Evolutionary conservation across 1,140 invertebrate genomes (phyloP), one percentile per base, ranked within the genome.

Genomic region (Pteromalus puparum): DNA sequence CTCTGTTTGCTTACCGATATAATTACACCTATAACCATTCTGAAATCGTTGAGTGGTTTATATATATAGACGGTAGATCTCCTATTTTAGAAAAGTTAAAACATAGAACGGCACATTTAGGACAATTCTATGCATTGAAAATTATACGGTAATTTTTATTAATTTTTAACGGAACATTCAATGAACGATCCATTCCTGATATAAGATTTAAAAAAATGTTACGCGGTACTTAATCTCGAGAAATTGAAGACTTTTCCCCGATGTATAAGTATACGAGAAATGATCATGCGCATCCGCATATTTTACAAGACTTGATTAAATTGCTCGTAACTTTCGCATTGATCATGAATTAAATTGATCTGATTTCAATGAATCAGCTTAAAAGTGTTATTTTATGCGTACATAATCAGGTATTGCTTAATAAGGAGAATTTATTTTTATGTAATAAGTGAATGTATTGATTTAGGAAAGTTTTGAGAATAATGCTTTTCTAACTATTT

Each of bases 171-270:
- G 24, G 30, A 78, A 83, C 67, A 83, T 83, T 83, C 75, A 34
- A 79, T 61, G 28, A 53, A 78, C 24, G 65, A 83, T 83, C 30
- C 82, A 78, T 83, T 83, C 75, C 75, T 74, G 42, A 84, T 61
- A 80, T 6, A 79, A 78, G 13, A n/a, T 61, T 53, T 21, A 61
- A 67, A 42, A 1, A 79, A 78, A 79, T 61, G 28, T 48, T 78
- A 38, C 34, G 53, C 53, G 26, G 73, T 85, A 85, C 79, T 81
- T 76, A 85, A 85, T 81, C 12, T 70, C 68, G 83, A 85, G 79
- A 85, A 81, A 81, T 81, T 42, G 21, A 81, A 85, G 79, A 85
- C 79, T 85, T 77, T 46, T 68, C 67, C 72, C 79, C n/a, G 65
- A 81, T 61, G 53, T 61, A 61, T 34, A 34, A 53, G 77, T 85